These are phyloP conservation scores for Cromileptes altivelis DNA, from an alignment of 2,113 vertebrate species.

Conservation along the genomic window DNA sequence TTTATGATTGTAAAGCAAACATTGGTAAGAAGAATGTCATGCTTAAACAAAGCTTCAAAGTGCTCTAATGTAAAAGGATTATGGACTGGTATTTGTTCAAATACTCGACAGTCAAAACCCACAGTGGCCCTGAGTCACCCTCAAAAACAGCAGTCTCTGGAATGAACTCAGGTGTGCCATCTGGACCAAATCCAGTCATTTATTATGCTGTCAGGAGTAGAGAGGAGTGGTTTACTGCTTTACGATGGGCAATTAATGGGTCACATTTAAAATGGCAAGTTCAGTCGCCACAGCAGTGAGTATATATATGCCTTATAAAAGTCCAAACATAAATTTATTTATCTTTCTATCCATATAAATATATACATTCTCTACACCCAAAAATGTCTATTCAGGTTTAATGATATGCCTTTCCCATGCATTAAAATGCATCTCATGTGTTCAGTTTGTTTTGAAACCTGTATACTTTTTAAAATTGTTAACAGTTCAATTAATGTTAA, in stretches of 20 bases:
- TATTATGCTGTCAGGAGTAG: constrained; percentile 1
- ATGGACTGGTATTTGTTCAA: constrained; percentile 3
- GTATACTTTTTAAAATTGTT: too few relatives aligned
- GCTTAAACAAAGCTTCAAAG: constrained; percentile 2
- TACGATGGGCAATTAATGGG: neutral
- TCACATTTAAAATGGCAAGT: neutral
- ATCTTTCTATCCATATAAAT: neutral
- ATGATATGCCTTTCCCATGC: neutral
- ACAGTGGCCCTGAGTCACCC: constrained; percentile 1
- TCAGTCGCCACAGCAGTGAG: neutral
- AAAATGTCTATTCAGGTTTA: neutral
- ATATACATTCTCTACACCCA: neutral
- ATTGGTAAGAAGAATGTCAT: neutral
- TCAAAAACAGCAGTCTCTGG: constrained; percentile 10
- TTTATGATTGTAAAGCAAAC: neutral
- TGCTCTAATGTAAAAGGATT: constrained; percentile 11
- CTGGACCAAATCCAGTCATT: neutral
- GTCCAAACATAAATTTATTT: neutral
- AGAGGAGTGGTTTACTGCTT: neutral
- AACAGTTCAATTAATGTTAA: neutral
- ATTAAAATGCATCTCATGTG: neutral
- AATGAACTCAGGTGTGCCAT: neutral
- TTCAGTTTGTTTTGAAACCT: neutral
- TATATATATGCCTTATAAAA: neutral
- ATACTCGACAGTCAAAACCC: constrained; percentile 11